phyloP scores from a whole-genome alignment of 2,888 invertebrate species.

The Cantharis nigra region DNA sequence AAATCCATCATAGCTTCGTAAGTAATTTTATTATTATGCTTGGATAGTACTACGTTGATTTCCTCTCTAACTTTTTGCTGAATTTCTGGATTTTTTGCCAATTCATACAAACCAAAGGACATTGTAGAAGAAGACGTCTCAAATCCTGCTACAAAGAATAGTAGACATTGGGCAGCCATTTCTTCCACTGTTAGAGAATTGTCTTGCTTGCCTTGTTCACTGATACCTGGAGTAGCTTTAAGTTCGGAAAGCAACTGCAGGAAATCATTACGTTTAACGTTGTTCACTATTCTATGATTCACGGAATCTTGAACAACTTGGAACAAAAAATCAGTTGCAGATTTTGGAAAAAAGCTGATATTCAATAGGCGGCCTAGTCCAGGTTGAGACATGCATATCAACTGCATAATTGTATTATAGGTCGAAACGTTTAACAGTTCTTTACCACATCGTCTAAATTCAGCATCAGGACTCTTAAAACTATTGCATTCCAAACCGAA shows the following conservation, averaged over 20 bases:
- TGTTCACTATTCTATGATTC: constrained; percentile 36
- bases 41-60: too few species aligned
- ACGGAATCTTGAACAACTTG: constrained; percentile 39
- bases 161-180: too few species aligned
- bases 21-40: too few species aligned
- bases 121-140: too few species aligned
- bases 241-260: constrained; percentile 49
- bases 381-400: background rate
- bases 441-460: background rate
- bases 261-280: constrained; percentile 46
- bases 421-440: too few species aligned
- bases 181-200: background rate
- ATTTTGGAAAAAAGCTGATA: constrained; percentile 30
- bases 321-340: constrained; percentile 39
- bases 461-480: background rate
- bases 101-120: too few species aligned
- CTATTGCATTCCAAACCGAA: background rate
- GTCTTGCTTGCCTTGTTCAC: background rate
- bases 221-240: constrained; percentile 4
- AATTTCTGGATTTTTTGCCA: too few species aligned
- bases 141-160: too few species aligned
- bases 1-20: too few species aligned
- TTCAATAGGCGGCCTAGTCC: constrained; percentile 42
- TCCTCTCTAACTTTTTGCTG: too few species aligned
- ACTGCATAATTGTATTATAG: too few species aligned